Evolutionary conservation across 2,797 vertebrate species (phyloP).

Genomic region (Rhinella marina): DNA sequence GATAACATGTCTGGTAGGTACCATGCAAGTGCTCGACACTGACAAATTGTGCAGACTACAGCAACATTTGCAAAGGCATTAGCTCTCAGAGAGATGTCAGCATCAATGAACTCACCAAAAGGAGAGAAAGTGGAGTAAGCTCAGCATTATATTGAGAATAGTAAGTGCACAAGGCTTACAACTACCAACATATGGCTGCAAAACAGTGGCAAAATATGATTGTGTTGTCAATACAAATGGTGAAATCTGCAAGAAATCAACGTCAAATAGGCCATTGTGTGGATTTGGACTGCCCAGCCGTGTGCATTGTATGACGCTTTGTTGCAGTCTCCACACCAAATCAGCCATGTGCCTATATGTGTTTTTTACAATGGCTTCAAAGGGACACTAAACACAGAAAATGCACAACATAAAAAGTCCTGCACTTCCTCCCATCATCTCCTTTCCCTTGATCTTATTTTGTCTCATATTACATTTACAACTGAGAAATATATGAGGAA

Average conservation of each 20-base stretch:
- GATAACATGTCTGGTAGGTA: slow-evolving; percentile 21
- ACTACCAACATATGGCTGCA: not conserved
- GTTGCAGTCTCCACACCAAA: too few species aligned
- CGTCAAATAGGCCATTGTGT: not conserved
- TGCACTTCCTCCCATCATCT: too few species aligned
- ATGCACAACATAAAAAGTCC: too few species aligned
- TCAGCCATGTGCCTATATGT: too few species aligned
- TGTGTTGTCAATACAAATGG: not conserved
- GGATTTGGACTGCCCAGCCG: not conserved
- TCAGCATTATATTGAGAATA: slow-evolving; percentile 23
- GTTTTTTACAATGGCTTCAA: too few species aligned
- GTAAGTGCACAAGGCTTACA: too few species aligned
- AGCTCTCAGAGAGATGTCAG: slow-evolving; percentile 23
- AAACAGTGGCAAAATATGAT: too few species aligned
- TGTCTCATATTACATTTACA: too few species aligned
- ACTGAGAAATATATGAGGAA: too few species aligned
- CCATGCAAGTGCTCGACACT: slow-evolving; percentile 5
- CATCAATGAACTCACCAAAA: not conserved
- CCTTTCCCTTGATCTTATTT: too few species aligned
- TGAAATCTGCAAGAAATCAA: not conserved
- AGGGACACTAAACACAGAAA: too few species aligned
- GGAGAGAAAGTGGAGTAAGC: not conserved
- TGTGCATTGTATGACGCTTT: not conserved
- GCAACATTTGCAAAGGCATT: slow-evolving; percentile 38
- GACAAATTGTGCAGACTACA: slow-evolving; percentile 43